Conservation (phyloP, 1,140 invertebrate species). For the Agrypnia vestita region DNA sequence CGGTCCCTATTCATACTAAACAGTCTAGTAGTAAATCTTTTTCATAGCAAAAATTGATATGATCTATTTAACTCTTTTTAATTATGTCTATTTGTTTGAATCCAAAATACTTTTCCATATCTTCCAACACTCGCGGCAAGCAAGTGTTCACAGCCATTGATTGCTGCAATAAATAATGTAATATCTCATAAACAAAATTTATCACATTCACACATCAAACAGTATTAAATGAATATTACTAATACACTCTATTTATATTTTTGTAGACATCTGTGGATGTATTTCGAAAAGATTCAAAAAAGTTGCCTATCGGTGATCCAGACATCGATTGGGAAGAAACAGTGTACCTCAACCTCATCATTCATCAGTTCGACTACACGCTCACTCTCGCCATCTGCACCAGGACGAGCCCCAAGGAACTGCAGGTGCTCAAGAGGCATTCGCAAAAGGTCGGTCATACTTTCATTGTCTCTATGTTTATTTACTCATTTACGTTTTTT, state of each 20-base stretch:
- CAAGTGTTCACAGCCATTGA: slow-evolving; percentile 55
- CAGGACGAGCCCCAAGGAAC: slow-evolving; percentile 95
- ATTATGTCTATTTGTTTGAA: background rate
- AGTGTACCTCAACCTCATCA: slow-evolving; percentile 97
- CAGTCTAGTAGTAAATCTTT: slow-evolving; percentile 45
- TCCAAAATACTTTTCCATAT: slow-evolving; percentile 9
- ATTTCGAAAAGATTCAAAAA: slow-evolving; percentile 96
- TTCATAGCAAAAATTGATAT: slow-evolving; percentile 47
- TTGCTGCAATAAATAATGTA: slow-evolving; percentile 50
- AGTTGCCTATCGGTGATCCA: slow-evolving; percentile 94
- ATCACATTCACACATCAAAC: slow-evolving; percentile 37
- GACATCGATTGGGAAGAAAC: slow-evolving; percentile 99
- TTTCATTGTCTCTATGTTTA: background rate
- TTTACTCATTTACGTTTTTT: background rate
- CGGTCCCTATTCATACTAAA: slow-evolving; percentile 35
- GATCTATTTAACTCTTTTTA: slow-evolving; percentile 37
- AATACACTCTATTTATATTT: slow-evolving; percentile 20
- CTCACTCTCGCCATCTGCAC: slow-evolving; percentile 98
- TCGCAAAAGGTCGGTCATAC: slow-evolving; percentile 81
- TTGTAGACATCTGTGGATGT: slow-evolving; percentile 92
- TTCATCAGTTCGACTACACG: slow-evolving; percentile 99
- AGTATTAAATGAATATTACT: slow-evolving; percentile 36
- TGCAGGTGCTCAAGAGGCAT: slow-evolving; percentile 94
- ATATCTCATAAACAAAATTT: slow-evolving; percentile 38
- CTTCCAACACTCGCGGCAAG: slow-evolving; percentile 42